Evolutionary conservation across 2,797 vertebrate genomes (phyloP).

Genomic region (Enteromius argenteus): DNA sequence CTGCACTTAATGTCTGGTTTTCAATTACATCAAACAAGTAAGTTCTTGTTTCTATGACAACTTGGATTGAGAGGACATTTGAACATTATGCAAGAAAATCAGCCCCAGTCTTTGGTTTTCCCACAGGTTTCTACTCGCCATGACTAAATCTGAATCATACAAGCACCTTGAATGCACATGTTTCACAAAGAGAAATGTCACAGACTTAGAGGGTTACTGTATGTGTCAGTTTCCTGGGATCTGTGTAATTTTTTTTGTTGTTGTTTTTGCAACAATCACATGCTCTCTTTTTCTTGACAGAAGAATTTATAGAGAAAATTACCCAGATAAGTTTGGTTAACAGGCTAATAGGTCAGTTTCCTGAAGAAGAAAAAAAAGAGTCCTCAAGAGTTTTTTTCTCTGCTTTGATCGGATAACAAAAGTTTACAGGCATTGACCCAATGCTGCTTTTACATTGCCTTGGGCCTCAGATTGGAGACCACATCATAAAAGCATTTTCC

Average conservation of each 20-base stretch:
- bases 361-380: neutral
- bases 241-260: neutral
- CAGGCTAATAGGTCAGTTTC: neutral
- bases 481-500: conserved; percentile 17
- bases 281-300: neutral
- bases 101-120: neutral
- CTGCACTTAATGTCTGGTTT: conserved; percentile 24
- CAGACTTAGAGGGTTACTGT: neutral
- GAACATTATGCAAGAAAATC: conserved; percentile 24
- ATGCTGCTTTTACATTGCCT: conserved; percentile 15
- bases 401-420: conserved; percentile 19
- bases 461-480: conserved; percentile 20
- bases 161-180: conserved; percentile 24
- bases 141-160: conserved; percentile 26
- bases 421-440: conserved; percentile 2
- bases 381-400: neutral
- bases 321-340: conserved; percentile 9
- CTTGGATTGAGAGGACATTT: conserved; percentile 7
- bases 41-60: conserved; percentile 51
- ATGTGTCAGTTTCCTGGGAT: neutral
- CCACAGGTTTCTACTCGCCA: neutral
- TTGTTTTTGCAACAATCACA: neutral
- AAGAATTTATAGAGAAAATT: neutral
- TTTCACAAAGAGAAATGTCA: conserved; percentile 9
- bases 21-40: conserved; percentile 31